Evolutionary conservation across 30 jellyfish, hydroid and myxozoan species (phyloP).

Genomic region (Clytia hemisphaerica): DNA sequence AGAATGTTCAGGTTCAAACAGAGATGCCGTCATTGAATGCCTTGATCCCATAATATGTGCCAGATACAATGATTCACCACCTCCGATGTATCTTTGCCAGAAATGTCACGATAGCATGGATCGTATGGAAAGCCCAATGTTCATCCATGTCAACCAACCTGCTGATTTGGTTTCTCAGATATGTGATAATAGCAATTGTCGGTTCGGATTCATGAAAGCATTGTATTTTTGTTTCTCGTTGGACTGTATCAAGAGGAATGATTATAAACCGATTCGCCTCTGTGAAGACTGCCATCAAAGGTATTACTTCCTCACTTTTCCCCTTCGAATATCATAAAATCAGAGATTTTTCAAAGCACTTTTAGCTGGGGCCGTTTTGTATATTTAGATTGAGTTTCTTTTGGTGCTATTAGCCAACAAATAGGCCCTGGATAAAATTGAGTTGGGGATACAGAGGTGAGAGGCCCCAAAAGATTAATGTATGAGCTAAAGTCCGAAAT

Average conservation of each 20-base stretch:
- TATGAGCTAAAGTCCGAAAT: too few species aligned
- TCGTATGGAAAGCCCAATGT: conserved; percentile 29
- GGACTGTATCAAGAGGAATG: conserved; percentile 61
- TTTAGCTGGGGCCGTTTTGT: too few species aligned
- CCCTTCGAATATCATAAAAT: too few species aligned
- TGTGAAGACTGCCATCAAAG: conserved; percentile 61
- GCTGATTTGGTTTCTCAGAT: conserved; percentile 53
- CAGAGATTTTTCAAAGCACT: too few species aligned
- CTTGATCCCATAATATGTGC: conserved; percentile 82
- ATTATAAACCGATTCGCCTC: conserved; percentile 66
- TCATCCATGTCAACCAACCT: conserved; percentile 52
- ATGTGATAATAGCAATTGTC: conserved; percentile 63
- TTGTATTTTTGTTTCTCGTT: conserved; percentile 65
- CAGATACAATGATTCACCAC: conserved; percentile 37
- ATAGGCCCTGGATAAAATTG: too few species aligned
- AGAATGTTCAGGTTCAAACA: conserved; percentile 28
- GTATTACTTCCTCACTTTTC: conserved; percentile 25
- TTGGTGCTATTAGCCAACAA: too few species aligned
- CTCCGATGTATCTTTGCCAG: conserved; percentile 69
- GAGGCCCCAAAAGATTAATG: too few species aligned
- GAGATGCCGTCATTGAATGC: conserved; percentile 47
- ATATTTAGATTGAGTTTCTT: too few species aligned
- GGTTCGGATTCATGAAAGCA: conserved; percentile 46
- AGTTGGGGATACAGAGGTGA: too few species aligned
- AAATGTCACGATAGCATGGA: conserved; percentile 33